phyloP scores from a whole-genome alignment of 2,888 invertebrate species.

The Melangyna quadrimaculata region DNA sequence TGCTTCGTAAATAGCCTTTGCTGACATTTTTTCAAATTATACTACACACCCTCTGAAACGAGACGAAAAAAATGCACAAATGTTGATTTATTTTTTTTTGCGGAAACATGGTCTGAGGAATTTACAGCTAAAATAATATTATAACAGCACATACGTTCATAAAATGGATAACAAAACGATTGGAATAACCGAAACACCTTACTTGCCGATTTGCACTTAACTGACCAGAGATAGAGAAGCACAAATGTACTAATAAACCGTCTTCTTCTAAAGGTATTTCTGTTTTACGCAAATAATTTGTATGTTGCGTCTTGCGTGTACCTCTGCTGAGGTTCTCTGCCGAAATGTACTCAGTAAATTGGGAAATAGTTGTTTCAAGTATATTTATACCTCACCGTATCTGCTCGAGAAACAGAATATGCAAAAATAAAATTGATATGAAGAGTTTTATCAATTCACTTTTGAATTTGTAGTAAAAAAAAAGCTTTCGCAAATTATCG shows the following conservation, averaged over 20 bases:
- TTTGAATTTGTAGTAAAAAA: conserved; percentile 37
- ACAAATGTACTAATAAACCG: conserved; percentile 24
- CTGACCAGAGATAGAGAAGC: conserved; percentile 39
- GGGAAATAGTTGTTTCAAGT: conserved; percentile 7
- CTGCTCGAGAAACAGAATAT: not conserved
- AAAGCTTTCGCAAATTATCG: conserved; percentile 64
- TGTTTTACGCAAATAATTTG: not conserved
- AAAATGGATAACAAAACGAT: not conserved
- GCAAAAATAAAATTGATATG: conserved; percentile 16
- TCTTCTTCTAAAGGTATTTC: conserved; percentile 20
- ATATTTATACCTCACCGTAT: conserved; percentile 10
- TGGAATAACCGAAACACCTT: conserved; percentile 44
- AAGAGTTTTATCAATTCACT: conserved; percentile 46
- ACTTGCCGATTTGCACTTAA: conserved; percentile 60
- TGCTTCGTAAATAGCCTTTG: conserved; percentile 97
- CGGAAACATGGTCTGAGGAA: conserved; percentile 51
- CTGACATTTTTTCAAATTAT: conserved; percentile 87
- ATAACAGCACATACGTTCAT: conserved; percentile 38
- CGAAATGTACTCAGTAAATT: conserved; percentile 9
- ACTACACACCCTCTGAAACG: conserved; percentile 51
- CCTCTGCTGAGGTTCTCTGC: conserved; percentile 1
- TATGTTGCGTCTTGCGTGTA: not conserved
- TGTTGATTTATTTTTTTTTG: conserved; percentile 15
- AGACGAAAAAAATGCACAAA: conserved; percentile 20
- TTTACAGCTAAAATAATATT: conserved; percentile 42